Conservation (phyloP, 2,888 invertebrate genomes). For the Homarus gammarus region DNA sequence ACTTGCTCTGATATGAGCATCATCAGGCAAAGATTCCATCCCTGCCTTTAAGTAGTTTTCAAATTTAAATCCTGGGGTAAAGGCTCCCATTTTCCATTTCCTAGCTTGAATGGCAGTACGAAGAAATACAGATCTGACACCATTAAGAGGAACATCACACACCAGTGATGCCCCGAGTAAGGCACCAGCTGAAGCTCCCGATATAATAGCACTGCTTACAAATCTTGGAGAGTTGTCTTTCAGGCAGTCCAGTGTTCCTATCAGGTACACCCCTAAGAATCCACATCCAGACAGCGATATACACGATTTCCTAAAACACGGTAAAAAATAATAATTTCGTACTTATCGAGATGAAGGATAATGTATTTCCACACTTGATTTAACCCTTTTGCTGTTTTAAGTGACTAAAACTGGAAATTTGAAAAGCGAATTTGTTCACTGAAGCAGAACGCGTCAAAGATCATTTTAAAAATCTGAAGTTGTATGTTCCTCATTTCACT, state of each 20-base stretch:
- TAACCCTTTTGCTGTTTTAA: too few species aligned
- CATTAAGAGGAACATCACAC: conserved; percentile 54
- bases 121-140: conserved; percentile 46
- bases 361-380: too few species aligned
- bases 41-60: conserved; percentile 53
- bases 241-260: conserved; percentile 65
- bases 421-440: too few species aligned
- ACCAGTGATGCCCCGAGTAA: conserved; percentile 63
- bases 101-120: conserved; percentile 46
- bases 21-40: conserved; percentile 58
- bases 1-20: conserved; percentile 66
- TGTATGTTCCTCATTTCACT: too few species aligned
- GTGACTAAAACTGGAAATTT: too few species aligned
- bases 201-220: conserved; percentile 34
- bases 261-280: conserved; percentile 71
- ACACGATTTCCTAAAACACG: conserved; percentile 52
- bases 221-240: conserved; percentile 38
- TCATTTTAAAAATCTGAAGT: too few species aligned
- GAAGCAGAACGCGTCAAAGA: too few species aligned
- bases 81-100: conserved; percentile 59
- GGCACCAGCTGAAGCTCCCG: conserved; percentile 73
- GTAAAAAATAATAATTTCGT: conserved; percentile 5
- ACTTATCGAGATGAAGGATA: background rate
- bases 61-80: conserved; percentile 67
- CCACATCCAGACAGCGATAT: conserved; percentile 74